Base-by-base conservation (phyloP, 2,113 vertebrate genomes). In the Machaerirhynchus nigripectus region DNA sequence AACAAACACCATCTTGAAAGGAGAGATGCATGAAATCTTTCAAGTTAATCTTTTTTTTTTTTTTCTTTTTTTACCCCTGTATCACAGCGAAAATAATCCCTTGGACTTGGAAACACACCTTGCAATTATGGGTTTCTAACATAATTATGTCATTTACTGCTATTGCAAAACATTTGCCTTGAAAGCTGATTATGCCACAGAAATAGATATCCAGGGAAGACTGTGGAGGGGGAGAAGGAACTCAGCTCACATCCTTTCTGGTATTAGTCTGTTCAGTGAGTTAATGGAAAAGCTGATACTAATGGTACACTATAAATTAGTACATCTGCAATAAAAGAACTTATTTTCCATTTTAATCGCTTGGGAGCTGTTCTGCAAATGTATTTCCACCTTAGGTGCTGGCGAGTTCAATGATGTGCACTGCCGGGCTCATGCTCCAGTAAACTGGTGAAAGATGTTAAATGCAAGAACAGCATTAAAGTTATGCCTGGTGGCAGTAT, bases 321-420 rank as follows among this genome's bases (percentile, higher is more conserved):
- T 89, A 92, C 44, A 95, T 94, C 84, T 93, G 73, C 83, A 70
- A 75, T 85, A 91, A 89, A 88, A 93, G 73, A 82, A 94, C 73
- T 91, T 80, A 86, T 95, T 97, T 97, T 85, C 73, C 49, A 35
- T 91, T 93, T 78, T 89, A 57, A 84, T 56, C 56, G 39, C 84
- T 44, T 13, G 74, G 84, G 89, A 92, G 65, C 55, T 93, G 55
- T 89, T 81, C 74, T 93, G 91, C 68, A 96, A 93, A 92, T 92
- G 75, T 60, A 46, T 91, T 96, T 95, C 79, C 76, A 37, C 69
- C 73, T 59, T 26, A 88, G 77, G 64, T 44, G 80, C 52, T 64
- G 52, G 64, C 20, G 57, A 94, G 78, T 61, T 95, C 92, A 93
- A 37, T 61, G 92, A 79, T 61, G 74, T 80, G 94, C 73, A 35